phyloP scores from a whole-genome alignment of 2,888 invertebrate species.

The Lasioglossum marginatum region DNA sequence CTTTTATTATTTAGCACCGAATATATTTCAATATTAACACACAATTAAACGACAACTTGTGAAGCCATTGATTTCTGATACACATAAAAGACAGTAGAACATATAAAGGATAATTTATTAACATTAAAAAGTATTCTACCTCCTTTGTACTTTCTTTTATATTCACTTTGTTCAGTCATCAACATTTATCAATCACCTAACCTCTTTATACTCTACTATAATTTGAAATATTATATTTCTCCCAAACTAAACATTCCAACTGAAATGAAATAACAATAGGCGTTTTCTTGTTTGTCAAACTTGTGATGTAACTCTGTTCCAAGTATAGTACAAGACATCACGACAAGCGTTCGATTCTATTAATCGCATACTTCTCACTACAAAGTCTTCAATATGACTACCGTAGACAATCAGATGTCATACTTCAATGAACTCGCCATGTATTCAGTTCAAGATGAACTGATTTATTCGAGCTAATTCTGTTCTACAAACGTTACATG shows the following conservation, averaged over 20 bases:
- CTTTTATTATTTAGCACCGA: neutral
- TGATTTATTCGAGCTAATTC: neutral
- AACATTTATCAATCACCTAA: neutral
- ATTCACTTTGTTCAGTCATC: neutral
- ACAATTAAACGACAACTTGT: neutral
- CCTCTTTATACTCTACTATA: neutral
- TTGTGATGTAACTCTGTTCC: neutral
- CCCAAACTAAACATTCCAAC: neutral
- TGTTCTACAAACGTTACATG: neutral
- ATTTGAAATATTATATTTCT: neutral
- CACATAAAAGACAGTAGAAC: neutral
- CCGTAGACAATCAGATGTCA: neutral
- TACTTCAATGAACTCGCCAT: slow-evolving; percentile 3
- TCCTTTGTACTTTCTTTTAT: neutral
- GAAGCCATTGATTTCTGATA: neutral
- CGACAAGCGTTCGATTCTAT: neutral
- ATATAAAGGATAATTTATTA: neutral
- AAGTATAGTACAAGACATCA: neutral
- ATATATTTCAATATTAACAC: neutral
- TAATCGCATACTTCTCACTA: neutral
- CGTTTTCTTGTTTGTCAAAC: neutral
- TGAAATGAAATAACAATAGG: neutral
- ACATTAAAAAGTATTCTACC: neutral
- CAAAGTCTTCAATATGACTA: neutral
- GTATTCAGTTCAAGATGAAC: slow-evolving; percentile 1